Percentiles rank a stretch among this genome's conserved stretches.
phyloP scores from a whole-genome alignment of 2,888 invertebrate species.

The Andrena marginata region DNA sequence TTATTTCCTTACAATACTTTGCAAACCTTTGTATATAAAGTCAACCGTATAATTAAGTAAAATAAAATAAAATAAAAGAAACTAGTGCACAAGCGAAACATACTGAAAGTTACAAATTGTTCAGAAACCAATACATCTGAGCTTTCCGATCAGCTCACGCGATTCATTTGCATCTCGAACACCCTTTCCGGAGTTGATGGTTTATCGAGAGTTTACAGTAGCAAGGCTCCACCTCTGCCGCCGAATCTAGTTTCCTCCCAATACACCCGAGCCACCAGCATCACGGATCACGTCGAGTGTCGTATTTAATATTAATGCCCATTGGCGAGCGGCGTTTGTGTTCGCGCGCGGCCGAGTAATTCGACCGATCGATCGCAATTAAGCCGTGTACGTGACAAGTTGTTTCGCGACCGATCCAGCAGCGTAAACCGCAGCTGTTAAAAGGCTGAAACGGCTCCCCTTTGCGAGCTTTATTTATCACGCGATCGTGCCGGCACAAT shows the following conservation, averaged over 20 bases:
- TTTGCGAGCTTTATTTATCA: conserved; percentile 38
- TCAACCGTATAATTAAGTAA: too few relatives aligned
- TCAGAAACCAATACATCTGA: too few relatives aligned
- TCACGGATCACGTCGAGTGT: conserved; percentile 4
- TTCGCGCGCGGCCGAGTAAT: conserved; percentile 37
- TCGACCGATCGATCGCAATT: conserved; percentile 65
- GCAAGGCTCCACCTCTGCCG: conserved; percentile 1
- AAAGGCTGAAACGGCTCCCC: conserved; percentile 48
- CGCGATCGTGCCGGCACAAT: conserved; percentile 6
- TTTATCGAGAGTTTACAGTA: neutral
- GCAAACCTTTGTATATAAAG: too few relatives aligned
- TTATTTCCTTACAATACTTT: too few relatives aligned
- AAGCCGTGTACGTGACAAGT: conserved; percentile 55
- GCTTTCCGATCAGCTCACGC: too few relatives aligned
- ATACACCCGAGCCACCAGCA: neutral
- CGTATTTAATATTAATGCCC: conserved; percentile 54
- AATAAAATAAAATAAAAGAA: too few relatives aligned
- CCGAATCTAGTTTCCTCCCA: neutral
- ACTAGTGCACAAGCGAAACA: too few relatives aligned
- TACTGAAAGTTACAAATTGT: too few relatives aligned
- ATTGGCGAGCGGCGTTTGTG: neutral
- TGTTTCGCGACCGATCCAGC: conserved; percentile 48
- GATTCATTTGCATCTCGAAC: too few relatives aligned
- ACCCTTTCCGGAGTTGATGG: too few relatives aligned
- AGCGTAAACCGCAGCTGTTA: conserved; percentile 52